Base-by-base conservation (phyloP, 2,888 invertebrate species). In the Seladonia tumulorum region DNA sequence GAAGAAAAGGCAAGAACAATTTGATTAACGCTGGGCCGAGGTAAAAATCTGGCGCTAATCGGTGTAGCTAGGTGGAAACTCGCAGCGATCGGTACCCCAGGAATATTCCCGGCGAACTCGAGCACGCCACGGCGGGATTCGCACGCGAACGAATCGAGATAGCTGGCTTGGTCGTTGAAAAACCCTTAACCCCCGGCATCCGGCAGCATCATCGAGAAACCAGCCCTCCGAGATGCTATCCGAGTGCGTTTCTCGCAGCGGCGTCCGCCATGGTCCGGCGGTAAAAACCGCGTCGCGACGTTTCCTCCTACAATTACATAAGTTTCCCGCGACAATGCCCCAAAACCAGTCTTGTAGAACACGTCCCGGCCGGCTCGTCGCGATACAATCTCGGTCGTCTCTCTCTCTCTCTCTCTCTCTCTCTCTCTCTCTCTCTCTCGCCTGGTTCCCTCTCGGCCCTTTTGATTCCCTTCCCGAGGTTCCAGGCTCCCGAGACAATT, bases 381-480 rank as follows among this genome's bases (percentile, higher is more conserved):
- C 77, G 85, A 88, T 87, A 83, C 80, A 80, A 89, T 87, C 87
- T 75, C 76, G 68, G 42, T 70, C 66, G 74, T 57, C 60, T 73
- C 81, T 77, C 60, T 75, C 77, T 49, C 76, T 49, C 49, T 49
- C n/a, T 57, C 53, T 57, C n/a, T n/a, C 60, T 7, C 47, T 71
- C 78, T 75, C 25, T 35, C 60, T 39, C 57, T 39, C 72, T n/a
- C n/a, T n/a, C n/a, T 29, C 72, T 12, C 14, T 3, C 35, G 18
- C 22, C 42, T 18, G 14, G 60, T 73, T 68, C 74, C 57, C 79
- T 76, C 71, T 78, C 68, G 77, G 87, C 25, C 81, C 81, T 80
- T 85, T 81, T 88, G 81, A 88, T 81, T 84, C 79, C 73, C 47
- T 60, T 74, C 73, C 57, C 18, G 72, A 29, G 49, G 49, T 68